phyloP scores from a whole-genome alignment of 2,113 vertebrate genomes.

The Hemiscyllium ocellatum region DNA sequence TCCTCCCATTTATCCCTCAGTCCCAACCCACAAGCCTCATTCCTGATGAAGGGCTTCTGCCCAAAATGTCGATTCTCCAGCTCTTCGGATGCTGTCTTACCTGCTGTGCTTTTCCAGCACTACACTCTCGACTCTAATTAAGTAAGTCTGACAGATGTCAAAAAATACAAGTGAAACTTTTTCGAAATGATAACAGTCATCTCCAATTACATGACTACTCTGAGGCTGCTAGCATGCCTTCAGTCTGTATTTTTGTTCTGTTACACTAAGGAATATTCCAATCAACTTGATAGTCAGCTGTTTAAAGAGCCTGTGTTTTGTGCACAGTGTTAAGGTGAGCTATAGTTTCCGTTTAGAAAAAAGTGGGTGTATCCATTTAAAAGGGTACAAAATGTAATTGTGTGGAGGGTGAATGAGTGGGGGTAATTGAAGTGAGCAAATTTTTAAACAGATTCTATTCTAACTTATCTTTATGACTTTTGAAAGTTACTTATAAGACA shows the following conservation, averaged over 20 bases:
- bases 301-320: not conserved
- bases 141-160: not conserved
- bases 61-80: too few relatives aligned
- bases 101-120: too few relatives aligned
- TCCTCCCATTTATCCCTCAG: too few relatives aligned
- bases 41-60: too few relatives aligned
- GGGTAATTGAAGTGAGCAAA: not conserved
- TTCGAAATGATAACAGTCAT: not conserved
- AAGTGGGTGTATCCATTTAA: not conserved
- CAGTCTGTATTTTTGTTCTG: too few relatives aligned
- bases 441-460: not conserved
- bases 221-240: not conserved
- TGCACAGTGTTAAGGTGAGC: not conserved
- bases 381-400: not conserved
- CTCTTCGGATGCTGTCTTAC: too few relatives aligned
- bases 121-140: too few relatives aligned
- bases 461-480: not conserved
- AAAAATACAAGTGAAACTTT: not conserved
- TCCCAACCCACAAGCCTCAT: too few relatives aligned
- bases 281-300: not conserved
- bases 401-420: not conserved
- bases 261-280: not conserved
- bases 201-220: not conserved
- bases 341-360: not conserved
- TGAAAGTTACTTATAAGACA: not conserved